These are phyloP conservation scores for Notarius lentiginosus DNA, from an alignment of 2,113 vertebrate species.

Conservation along the genomic window DNA sequence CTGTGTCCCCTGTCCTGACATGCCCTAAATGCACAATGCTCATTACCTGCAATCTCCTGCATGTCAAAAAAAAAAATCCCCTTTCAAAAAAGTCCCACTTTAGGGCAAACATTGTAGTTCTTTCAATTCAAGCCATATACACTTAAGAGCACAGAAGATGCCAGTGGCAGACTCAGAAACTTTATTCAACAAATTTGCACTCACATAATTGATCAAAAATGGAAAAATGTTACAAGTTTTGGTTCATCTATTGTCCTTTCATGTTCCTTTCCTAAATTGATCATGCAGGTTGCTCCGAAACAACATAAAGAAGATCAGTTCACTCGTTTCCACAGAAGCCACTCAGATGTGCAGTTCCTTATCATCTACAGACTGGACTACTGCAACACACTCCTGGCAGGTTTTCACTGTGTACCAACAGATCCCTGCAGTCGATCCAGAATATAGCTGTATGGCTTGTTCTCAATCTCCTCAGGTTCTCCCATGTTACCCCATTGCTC, in stretches of 20 bases:
- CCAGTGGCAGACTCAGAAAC: neutral
- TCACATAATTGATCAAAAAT: neutral
- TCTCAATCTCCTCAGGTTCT: neutral
- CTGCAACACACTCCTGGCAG: neutral
- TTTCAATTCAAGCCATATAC: neutral
- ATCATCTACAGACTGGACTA: neutral
- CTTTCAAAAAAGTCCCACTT: neutral
- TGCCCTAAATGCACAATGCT: neutral
- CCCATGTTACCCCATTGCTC: neutral
- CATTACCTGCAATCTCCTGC: constrained; percentile 20
- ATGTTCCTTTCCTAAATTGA: no score
- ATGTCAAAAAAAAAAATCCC: neutral
- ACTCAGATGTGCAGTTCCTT: neutral
- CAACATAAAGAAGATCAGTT: no score
- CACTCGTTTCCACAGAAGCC: neutral
- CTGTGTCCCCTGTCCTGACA: constrained; percentile 34
- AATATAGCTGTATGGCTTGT: neutral
- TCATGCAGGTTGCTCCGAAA: no score
- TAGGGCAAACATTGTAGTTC: neutral
- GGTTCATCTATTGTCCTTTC: neutral
- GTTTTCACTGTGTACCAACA: neutral
- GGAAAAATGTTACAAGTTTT: neutral
- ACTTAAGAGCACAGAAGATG: neutral
- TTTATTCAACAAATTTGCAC: neutral
- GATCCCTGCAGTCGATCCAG: neutral